A percentile compares a stretch with the other conserved stretches of the same genome.
Evolutionary conservation across 30 jellyfish, hydroid and myxozoan species (phyloP).

Genomic region (Aurelia sp.): DNA sequence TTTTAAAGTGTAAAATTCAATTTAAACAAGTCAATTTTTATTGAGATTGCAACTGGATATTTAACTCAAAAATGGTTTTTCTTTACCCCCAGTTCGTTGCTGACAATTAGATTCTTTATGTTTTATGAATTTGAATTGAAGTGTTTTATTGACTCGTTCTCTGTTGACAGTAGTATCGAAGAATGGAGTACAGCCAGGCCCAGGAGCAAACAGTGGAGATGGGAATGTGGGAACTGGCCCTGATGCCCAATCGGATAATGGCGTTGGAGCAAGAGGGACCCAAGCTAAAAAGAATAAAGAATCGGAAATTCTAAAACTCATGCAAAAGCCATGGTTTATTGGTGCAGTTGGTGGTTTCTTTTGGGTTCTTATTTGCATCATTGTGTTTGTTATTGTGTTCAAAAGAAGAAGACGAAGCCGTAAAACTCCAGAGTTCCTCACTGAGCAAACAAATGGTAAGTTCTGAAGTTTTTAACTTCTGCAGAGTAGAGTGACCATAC

Average conservation of each 20-base stretch:
- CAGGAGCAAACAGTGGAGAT: background rate
- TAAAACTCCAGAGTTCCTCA: conserved; percentile 37
- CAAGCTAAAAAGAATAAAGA: conserved; percentile 26
- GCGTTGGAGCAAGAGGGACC: conserved; percentile 13
- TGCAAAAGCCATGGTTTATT: conserved; percentile 94
- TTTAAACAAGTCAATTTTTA: too few species aligned
- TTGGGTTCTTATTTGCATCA: conserved; percentile 58
- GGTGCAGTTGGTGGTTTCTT: conserved; percentile 89
- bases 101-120: too few species aligned
- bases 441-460: conserved; percentile 84
- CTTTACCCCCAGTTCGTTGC: too few species aligned
- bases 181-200: too few species aligned
- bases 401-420: conserved; percentile 61
- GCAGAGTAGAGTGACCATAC: too few species aligned
- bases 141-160: too few species aligned
- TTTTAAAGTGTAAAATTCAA: too few species aligned
- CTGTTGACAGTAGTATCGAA: too few species aligned
- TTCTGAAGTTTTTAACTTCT: too few species aligned
- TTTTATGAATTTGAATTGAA: too few species aligned
- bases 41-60: too few species aligned
- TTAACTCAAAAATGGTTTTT: too few species aligned
- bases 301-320: conserved; percentile 39
- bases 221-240: conserved; percentile 5
- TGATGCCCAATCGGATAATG: conserved; percentile 4
- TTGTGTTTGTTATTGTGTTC: conserved; percentile 73